Base-by-base conservation (phyloP, 2,888 invertebrate species). In the Trissolcus brochymenae region DNA sequence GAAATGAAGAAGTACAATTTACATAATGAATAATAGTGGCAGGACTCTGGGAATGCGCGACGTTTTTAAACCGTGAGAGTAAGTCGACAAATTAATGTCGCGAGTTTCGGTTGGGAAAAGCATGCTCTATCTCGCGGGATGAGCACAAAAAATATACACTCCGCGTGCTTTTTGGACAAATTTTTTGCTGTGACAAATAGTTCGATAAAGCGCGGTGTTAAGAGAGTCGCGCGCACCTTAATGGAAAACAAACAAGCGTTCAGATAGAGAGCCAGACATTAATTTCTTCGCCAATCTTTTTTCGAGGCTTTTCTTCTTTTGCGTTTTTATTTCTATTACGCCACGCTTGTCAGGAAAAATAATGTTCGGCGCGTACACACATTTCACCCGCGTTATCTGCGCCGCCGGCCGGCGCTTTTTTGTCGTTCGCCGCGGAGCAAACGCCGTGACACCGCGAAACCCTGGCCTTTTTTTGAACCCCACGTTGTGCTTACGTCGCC, bases 261-360 rank as follows among this genome's bases (percentile, higher is more conserved):
- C 49, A 57, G 56, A 54, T 57, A 73, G 66, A 50, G 49, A 35
- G 13, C 17, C 54, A 46, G 50, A 49, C 66, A 66, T 75, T 68
- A 56, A 68, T 68, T 75, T 49, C 75, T 75, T 57, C 54, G 53
- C 55, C 70, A 76, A 76, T 71, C 70, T 76, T 66, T n/a, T 70
- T 64, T 6, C 46, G 13, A 19, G 43, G 16, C 9, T 62, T 76
- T 76, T 70, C 11, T 35, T 29, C 43, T 41, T 59, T 60, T 53
- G n/a, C 6, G 40, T 2, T 68, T 64, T 75, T 68, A 57, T 70
- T 76, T 76, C 70, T 65, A 76, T 70, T 60, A 70, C 68, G 64
- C 53, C 74, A 68, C 64, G 65, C 62, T 70, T 65, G 57, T 64
- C 64, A 59, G 40, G 54, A 17, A 65, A 68, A 75, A 75, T 75